Evolutionary conservation across 2,797 vertebrate genomes (phyloP).

Genomic region (Lycodopsis pacificus): DNA sequence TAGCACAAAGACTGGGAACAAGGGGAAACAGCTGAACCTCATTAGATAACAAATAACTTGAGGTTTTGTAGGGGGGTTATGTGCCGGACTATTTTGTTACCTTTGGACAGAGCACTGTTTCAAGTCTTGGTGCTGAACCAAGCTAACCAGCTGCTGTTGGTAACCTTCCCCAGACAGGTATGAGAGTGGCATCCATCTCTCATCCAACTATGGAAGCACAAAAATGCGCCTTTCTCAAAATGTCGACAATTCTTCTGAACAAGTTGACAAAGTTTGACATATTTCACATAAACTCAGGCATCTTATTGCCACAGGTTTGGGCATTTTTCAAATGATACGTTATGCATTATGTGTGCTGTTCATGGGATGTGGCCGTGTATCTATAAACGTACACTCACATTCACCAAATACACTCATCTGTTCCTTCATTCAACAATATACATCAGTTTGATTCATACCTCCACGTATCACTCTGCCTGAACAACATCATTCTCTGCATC

Average conservation of each 20-base stretch:
- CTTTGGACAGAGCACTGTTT: background rate
- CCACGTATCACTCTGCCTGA: conserved; percentile 14
- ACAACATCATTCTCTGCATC: conserved; percentile 21
- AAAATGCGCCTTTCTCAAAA: background rate
- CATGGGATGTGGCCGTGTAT: background rate
- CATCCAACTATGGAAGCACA: background rate
- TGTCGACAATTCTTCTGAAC: background rate
- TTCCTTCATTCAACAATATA: background rate
- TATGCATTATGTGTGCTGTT: background rate
- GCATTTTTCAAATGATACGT: background rate
- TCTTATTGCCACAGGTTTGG: background rate
- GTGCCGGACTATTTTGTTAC: background rate
- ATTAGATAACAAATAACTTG: background rate
- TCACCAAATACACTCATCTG: background rate
- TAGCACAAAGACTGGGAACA: background rate
- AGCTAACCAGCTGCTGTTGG: background rate
- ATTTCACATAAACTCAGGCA: background rate
- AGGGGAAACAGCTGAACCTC: background rate
- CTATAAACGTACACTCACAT: background rate
- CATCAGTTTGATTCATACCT: conserved; percentile 9
- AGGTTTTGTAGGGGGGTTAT: background rate
- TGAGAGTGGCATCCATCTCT: background rate
- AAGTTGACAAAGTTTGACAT: background rate
- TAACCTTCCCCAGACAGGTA: background rate
- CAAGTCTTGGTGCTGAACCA: background rate